Conservation (phyloP, 2,888 invertebrate species). For the Halictus quadricinctus region DNA sequence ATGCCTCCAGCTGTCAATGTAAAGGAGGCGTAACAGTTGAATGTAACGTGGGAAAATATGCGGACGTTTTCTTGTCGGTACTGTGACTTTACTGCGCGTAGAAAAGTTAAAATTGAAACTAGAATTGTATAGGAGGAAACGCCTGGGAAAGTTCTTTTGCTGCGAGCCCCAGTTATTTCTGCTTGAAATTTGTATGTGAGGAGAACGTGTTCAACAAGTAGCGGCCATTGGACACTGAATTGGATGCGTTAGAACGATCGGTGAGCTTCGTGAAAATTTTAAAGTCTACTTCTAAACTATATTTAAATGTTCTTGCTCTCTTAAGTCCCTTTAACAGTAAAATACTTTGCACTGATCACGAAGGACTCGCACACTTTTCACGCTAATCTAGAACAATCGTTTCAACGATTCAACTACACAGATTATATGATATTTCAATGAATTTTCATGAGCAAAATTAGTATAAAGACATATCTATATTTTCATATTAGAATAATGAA, state of each 20-base stretch:
- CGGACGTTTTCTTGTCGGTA: not conserved
- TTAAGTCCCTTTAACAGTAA: too few species aligned
- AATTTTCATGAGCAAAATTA: too few species aligned
- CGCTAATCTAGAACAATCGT: too few species aligned
- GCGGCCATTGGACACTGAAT: not conserved
- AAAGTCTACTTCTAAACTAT: not conserved
- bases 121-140: not conserved
- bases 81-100: not conserved
- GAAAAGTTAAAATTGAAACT: not conserved
- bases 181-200: not conserved
- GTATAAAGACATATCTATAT: too few species aligned
- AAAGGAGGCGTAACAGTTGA: not conserved
- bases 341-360: not conserved
- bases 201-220: not conserved
- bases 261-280: not conserved
- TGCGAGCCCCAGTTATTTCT: not conserved
- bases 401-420: not conserved
- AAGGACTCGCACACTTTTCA: not conserved
- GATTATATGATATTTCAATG: too few species aligned
- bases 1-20: not conserved
- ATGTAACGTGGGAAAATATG: not conserved
- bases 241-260: not conserved
- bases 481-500: too few species aligned
- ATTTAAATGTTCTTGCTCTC: too few species aligned
- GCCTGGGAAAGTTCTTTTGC: not conserved